phyloP scores from a whole-genome alignment of 2,113 vertebrate species.

The Pelodiscus sinensis region DNA sequence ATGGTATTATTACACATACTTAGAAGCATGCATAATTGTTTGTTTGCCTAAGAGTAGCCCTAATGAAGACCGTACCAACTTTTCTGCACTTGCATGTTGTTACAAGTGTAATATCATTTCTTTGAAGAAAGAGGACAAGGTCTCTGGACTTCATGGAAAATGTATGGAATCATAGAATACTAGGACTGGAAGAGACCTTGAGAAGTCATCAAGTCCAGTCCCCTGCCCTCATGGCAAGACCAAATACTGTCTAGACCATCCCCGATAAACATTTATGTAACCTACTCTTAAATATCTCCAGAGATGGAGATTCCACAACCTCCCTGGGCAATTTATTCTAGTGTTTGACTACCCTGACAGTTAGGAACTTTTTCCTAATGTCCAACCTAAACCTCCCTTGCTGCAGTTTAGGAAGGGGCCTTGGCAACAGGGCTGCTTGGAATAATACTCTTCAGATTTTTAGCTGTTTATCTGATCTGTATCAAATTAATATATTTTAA shows the following conservation, averaged over 20 bases:
- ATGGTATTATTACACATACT: not conserved
- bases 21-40: not conserved
- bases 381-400: too few species aligned
- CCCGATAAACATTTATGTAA: too few species aligned
- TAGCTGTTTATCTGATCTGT: not conserved
- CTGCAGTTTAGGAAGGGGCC: too few species aligned
- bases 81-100: not conserved
- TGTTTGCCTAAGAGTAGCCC: not conserved
- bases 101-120: not conserved
- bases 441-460: not conserved
- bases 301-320: too few species aligned
- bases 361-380: too few species aligned
- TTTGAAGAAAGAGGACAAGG: not conserved
- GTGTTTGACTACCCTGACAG: too few species aligned
- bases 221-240: too few species aligned
- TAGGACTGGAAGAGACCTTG: too few species aligned
- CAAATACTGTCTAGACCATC: too few species aligned
- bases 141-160: not conserved
- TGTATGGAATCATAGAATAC: not conserved
- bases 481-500: not conserved
- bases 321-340: too few species aligned
- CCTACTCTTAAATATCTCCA: too few species aligned
- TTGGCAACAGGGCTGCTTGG: not conserved
- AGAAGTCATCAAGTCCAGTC: too few species aligned
- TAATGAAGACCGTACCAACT: not conserved